Conservation (phyloP, 2,797 vertebrate species). For the Otolemur crassicaudatus region DNA sequence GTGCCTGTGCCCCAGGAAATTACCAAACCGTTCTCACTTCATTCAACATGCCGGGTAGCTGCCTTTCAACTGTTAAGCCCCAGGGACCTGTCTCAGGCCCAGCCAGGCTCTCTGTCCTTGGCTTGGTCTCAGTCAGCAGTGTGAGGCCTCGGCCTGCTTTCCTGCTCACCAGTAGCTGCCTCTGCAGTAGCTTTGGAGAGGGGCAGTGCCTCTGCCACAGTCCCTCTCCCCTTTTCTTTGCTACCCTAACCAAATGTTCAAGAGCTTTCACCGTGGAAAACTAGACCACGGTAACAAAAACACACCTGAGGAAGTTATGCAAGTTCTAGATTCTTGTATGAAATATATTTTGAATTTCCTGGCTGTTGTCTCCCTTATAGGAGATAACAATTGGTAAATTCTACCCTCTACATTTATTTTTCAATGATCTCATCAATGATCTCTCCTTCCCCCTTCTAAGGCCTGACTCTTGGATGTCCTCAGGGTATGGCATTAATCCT, state of each 20-base stretch:
- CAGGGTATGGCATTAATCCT: not conserved
- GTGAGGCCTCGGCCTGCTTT: not conserved
- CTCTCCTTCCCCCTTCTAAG: not conserved
- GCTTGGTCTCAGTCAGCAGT: not conserved
- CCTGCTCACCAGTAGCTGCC: not conserved
- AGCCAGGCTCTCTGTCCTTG: not conserved
- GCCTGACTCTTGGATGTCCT: not conserved
- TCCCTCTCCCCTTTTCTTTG: not conserved
- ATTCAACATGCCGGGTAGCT: not conserved
- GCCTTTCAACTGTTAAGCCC: not conserved
- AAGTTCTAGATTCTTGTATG: not conserved
- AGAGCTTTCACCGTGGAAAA: not conserved
- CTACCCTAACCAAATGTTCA: not conserved
- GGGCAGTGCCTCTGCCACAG: not conserved
- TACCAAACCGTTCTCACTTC: accelerated
- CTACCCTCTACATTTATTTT: not conserved
- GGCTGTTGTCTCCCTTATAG: not conserved
- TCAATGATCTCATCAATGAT: not conserved
- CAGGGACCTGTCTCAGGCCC: too few relatives aligned
- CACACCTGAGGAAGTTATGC: not conserved
- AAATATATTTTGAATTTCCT: not conserved
- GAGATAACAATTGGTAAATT: not conserved
- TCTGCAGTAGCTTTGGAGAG: not conserved
- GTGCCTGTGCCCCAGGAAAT: not conserved
- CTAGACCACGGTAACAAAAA: not conserved